Conservation (phyloP, 1,140 invertebrate genomes). For the Drosophila neocordata region DNA sequence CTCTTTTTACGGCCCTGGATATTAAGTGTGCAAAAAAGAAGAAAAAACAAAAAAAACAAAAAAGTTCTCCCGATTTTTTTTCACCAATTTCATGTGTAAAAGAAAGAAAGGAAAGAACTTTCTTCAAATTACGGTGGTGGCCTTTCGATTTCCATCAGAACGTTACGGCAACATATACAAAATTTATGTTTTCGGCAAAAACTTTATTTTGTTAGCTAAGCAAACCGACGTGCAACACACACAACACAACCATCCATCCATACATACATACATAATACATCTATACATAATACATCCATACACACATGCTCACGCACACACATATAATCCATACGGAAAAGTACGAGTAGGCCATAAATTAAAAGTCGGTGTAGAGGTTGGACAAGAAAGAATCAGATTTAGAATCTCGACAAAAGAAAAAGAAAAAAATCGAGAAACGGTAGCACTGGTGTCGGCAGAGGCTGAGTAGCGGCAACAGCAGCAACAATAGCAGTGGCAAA, state of each 20-base stretch:
- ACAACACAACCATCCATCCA: conserved; percentile 1
- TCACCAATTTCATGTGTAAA: neutral
- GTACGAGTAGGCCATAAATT: conserved; percentile 8
- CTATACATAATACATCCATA: neutral
- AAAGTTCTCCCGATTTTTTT: conserved; percentile 5
- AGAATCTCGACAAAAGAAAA: conserved; percentile 3
- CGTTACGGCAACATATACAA: neutral
- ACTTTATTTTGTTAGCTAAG: conserved; percentile 6
- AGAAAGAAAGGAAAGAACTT: neutral
- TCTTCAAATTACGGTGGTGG: neutral
- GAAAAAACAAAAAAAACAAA: conserved; percentile 1
- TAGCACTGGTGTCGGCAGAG: neutral
- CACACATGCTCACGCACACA: neutral
- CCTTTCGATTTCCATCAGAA: neutral
- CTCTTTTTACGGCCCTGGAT: neutral
- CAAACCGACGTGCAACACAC: conserved; percentile 7
- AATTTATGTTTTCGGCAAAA: conserved; percentile 7
- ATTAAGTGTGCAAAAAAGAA: conserved; percentile 3
- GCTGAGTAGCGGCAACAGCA: neutral
- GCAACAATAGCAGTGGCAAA: neutral
- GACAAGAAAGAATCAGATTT: conserved; percentile 2
- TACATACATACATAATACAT: neutral
- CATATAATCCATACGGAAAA: conserved; percentile 7
- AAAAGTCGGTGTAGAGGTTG: conserved; percentile 8
- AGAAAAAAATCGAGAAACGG: neutral